Conservation (phyloP, 1,140 invertebrate species). For the Procambarus clarkii region DNA sequence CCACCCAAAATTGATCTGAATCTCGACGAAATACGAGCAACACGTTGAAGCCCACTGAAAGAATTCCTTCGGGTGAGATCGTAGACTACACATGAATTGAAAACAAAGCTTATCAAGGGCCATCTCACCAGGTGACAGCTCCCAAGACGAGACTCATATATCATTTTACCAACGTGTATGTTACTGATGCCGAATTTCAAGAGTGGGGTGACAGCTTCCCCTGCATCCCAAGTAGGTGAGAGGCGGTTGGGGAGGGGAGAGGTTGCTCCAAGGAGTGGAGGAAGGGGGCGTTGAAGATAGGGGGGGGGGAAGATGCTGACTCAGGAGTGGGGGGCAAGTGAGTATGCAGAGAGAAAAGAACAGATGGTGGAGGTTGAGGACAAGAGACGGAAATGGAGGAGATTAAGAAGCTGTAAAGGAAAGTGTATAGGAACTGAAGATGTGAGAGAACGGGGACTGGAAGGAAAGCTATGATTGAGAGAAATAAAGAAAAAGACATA, state of each 20-base stretch:
- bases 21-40: background rate
- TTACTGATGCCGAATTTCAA: constrained; percentile 43
- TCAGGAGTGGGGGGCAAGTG: too few relatives aligned
- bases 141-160: background rate
- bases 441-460: too few relatives aligned
- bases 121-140: constrained; percentile 20
- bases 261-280: too few relatives aligned
- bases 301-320: too few relatives aligned
- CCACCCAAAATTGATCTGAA: too few relatives aligned
- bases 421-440: too few relatives aligned
- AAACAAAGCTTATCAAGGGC: constrained; percentile 8
- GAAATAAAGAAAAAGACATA: too few relatives aligned
- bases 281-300: background rate
- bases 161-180: constrained; percentile 42
- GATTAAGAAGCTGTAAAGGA: background rate
- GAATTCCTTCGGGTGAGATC: background rate
- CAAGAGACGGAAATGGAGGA: background rate
- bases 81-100: constrained; percentile 24
- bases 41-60: background rate
- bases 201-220: constrained; percentile 27
- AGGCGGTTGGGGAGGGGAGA: background rate
- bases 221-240: constrained; percentile 23
- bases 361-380: too few relatives aligned
- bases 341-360: too few relatives aligned
- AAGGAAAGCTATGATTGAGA: too few relatives aligned